Evolutionary conservation across 2,888 invertebrate species (phyloP), one percentile per base, ranked within the genome.

Genomic region (Tolmerus cingulatus): DNA sequence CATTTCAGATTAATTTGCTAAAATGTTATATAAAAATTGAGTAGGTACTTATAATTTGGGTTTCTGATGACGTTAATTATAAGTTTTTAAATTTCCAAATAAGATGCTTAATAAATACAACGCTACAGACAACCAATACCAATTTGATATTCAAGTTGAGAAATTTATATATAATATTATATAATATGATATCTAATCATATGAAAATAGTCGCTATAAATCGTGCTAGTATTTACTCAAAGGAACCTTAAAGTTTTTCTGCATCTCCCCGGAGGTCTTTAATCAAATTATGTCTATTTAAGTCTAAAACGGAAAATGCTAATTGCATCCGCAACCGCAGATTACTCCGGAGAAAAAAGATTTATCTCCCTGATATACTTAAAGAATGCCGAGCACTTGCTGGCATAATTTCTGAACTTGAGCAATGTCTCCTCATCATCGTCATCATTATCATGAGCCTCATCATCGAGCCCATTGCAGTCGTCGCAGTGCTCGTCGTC

Each of bases 321-420:
- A 51, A 51, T 51, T 51, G 51, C 51, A 51, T 51, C 16, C 4
- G 14, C 37, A 34, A 66, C 27, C 40, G n/a, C 2, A 40, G 7
- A 55, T 84, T 46, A 51, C 27, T 16, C 23, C 9, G 9, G n/a
- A n/a, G 19, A 9, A 37, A 40, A 40, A 77, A n/a, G 66, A 23
- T 66, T 66, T 51, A 51, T 57, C n/a, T 12, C 40, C 9, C 57
- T 40, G 40, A 66, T 84, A 23, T n/a, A 84, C n/a, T 66, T 84
- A 66, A 74, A 46, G 57, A 77, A 86, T 77, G 27, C 34, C 16
- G 81, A 46, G 46, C 87, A 87, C 87, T 87, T 87, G 87, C 34
- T 86, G 82, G 87, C 87, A 87, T 57, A 57, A 57, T 82, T 87
- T 81, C 76, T 87, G 87, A 88, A 88, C 88, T 88, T 88, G 88